phyloP scores from a whole-genome alignment of 2,888 invertebrate genomes.

The Ophion costatus region DNA sequence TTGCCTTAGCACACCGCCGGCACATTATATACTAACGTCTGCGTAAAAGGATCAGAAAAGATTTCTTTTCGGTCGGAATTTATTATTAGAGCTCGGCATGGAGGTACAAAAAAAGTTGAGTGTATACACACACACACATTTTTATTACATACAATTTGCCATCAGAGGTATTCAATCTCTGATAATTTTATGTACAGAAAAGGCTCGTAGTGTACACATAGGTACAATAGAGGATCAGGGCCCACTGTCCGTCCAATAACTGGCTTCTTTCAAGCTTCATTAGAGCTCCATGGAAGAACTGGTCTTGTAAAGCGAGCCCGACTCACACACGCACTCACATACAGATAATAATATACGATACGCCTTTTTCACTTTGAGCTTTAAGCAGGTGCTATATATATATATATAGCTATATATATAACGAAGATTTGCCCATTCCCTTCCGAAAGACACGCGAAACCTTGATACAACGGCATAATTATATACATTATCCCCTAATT shows the following conservation, averaged over 20 bases:
- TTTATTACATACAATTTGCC: slow-evolving; percentile 3
- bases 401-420: no score
- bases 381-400: no score
- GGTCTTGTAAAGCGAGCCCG: slow-evolving; percentile 37
- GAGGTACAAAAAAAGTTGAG: no score
- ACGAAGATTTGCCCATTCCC: no score
- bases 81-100: no score
- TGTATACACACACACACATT: background rate
- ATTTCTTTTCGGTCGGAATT: no score
- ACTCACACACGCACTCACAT: background rate
- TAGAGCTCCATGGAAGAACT: slow-evolving; percentile 64
- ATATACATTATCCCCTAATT: no score
- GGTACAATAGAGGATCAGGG: slow-evolving; percentile 17
- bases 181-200: slow-evolving; percentile 7
- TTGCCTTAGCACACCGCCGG: no score
- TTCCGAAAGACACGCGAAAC: no score
- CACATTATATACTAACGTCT: no score
- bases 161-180: slow-evolving; percentile 21
- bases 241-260: slow-evolving; percentile 66
- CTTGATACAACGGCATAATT: no score
- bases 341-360: background rate
- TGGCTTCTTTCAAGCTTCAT: slow-evolving; percentile 76
- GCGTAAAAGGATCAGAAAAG: no score
- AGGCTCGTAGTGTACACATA: slow-evolving; percentile 8
- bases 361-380: background rate